Base-by-base conservation (phyloP, 2,113 vertebrate species). In the Ochotona curzoniae region DNA sequence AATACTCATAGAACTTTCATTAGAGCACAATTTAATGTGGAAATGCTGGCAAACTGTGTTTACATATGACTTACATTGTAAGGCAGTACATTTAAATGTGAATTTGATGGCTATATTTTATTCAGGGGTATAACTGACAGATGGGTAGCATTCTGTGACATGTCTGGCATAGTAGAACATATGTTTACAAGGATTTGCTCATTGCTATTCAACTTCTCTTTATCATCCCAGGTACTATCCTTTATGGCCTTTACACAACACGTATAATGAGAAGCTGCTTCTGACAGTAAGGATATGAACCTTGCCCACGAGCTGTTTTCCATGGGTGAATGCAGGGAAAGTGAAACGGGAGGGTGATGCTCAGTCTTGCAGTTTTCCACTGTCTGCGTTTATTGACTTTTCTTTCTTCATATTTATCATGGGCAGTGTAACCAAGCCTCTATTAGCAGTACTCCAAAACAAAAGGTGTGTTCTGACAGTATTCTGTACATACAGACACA, bases 231-330 rank as follows among this genome's bases (percentile, higher is more conserved):
- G 76, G n/a, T 47, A 83, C 10, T 26, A 4, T 89, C n/a, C 64
- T 93, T 79, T 82, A 6, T 5, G 61, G 78, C 83, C 80, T 92
- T 90, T 88, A 38, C 28, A 66, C 66, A 61, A 76, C 4, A 1
- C 57, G 69, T 85, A 60, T 92, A 81, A 63, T 14, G 8, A 78
- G 38, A 67, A 66, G 28, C 64, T 91, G 3, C 30, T 90, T 89
- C 44, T 66, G 49, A 75, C 96, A 92, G 80, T 91, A 63, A 64
- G 89, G 86, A 78, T 87, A 66, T 51, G 20, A 78, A 57, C 83
- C 26, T 0, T 51, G 54, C 88, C 57, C 71, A 38, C 73, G 93
- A 95, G 79, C 2, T 67, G 6, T 25, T 89, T 69, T 69, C 54
- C 66, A 1, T 14, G 82, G 0, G 38, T 2, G 4, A 26, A 66